phyloP scores from a whole-genome alignment of 2,797 vertebrate genomes.

The Pteronotus mesoamericanus region DNA sequence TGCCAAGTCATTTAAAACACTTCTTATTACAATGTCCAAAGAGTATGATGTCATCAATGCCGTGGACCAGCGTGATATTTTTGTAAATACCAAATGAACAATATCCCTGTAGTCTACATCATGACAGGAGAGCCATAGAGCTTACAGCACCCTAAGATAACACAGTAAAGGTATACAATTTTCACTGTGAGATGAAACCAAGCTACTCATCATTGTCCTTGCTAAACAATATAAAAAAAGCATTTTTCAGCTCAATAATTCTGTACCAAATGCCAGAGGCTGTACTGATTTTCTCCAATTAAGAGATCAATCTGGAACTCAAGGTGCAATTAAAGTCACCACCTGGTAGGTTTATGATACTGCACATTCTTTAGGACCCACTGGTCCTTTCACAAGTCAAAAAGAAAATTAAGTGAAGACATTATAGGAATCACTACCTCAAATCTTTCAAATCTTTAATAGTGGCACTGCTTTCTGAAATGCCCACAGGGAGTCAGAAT shows the following conservation, averaged over 20 bases:
- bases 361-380: background rate
- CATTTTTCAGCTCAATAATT: constrained; percentile 15
- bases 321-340: background rate
- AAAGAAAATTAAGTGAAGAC: background rate
- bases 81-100: background rate
- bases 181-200: background rate
- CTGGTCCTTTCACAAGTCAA: background rate
- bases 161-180: background rate
- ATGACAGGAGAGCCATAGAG: background rate
- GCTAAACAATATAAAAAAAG: background rate
- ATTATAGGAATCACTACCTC: background rate
- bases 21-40: background rate
- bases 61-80: background rate
- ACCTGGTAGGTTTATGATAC: background rate
- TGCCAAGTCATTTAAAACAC: background rate
- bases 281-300: background rate
- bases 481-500: background rate
- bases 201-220: background rate
- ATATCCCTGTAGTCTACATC: background rate
- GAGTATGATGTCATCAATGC: background rate
- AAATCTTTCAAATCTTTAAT: background rate
- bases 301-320: background rate
- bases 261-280: background rate
- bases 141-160: background rate
- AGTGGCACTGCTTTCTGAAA: background rate